A percentile compares a stretch with the other conserved stretches of the same genome.
Conservation (phyloP, 1,140 invertebrate genomes). For the Metaphire vulgaris region DNA sequence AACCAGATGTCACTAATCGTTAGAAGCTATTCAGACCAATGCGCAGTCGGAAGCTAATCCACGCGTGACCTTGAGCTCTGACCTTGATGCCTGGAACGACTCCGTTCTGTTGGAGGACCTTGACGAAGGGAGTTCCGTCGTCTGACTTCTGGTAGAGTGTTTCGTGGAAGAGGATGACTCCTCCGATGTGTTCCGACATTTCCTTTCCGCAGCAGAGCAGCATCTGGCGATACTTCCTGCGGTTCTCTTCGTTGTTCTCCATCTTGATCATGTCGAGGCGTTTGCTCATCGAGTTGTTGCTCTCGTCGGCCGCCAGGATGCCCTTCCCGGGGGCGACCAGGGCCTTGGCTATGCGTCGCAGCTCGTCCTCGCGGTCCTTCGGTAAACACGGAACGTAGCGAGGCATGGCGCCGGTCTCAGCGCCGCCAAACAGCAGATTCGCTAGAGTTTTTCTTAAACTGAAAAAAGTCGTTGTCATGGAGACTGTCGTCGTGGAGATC, state of each 20-base stretch:
- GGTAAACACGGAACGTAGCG: constrained; percentile 62
- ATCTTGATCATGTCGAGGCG: constrained; percentile 51
- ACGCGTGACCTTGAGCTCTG: too few species aligned
- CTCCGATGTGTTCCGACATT: constrained; percentile 48
- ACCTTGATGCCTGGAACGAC: constrained; percentile 58
- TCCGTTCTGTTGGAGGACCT: constrained; percentile 51
- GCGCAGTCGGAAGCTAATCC: too few species aligned
- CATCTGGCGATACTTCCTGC: constrained; percentile 69
- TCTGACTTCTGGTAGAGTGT: constrained; percentile 85
- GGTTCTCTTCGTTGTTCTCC: constrained; percentile 68
- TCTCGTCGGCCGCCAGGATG: constrained; percentile 60
- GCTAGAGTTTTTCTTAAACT: too few species aligned
- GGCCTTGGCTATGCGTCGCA: constrained; percentile 74
- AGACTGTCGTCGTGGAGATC: too few species aligned
- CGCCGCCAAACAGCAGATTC: too few species aligned
- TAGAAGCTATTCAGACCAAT: too few species aligned
- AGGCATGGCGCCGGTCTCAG: constrained; percentile 23
- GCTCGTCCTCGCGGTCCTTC: constrained; percentile 79
- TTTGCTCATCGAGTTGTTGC: constrained; percentile 55
- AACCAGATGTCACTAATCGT: too few species aligned
- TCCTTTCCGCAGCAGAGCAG: constrained; percentile 69
- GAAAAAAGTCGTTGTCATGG: too few species aligned
- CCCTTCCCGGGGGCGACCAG: constrained; percentile 84
- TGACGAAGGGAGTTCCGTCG: constrained; percentile 50
- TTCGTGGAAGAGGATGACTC: constrained; percentile 81